Percentiles rank a stretch among this genome's conserved stretches.
These are phyloP conservation scores for Tetraneura akinire DNA, from an alignment of 1,140 invertebrate genomes.

Conservation along the genomic window DNA sequence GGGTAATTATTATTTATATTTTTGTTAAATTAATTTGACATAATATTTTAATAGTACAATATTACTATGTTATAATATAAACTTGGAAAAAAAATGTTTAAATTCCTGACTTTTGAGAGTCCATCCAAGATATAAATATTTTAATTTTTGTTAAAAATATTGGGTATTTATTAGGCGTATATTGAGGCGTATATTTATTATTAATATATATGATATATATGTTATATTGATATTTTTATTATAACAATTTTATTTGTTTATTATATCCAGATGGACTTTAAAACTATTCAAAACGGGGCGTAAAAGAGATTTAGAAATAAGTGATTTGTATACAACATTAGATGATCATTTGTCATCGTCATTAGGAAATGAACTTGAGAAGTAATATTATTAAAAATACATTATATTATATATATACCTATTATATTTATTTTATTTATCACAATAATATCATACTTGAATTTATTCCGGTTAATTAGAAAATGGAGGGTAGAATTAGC, in stretches of 20 bases:
- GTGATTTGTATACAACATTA: slow-evolving; percentile 70
- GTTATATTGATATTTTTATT: too few relatives aligned
- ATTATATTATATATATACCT: too few relatives aligned
- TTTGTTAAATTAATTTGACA: too few relatives aligned
- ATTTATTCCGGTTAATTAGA: slow-evolving; percentile 36
- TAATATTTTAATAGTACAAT: too few relatives aligned
- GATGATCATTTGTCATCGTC: slow-evolving; percentile 65
- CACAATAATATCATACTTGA: background rate
- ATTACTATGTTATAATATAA: too few relatives aligned
- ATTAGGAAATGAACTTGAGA: slow-evolving; percentile 64
- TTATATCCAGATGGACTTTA: slow-evolving; percentile 66
- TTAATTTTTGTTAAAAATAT: too few relatives aligned
- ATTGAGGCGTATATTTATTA: too few relatives aligned
- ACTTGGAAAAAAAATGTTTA: too few relatives aligned
- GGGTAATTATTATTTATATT: slow-evolving; percentile 59
- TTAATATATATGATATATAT: too few relatives aligned
- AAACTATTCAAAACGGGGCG: slow-evolving; percentile 69
- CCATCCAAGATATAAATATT: too few relatives aligned
- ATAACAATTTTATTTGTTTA: slow-evolving; percentile 10
- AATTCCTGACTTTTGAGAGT: too few relatives aligned
- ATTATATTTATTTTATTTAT: background rate
- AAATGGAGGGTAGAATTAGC: slow-evolving; percentile 56
- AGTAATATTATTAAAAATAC: slow-evolving; percentile 31
- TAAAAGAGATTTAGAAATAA: slow-evolving; percentile 68
- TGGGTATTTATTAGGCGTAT: too few relatives aligned